These are phyloP conservation scores for Cheilosia pagana DNA, from an alignment of 2,888 invertebrate species.

Conservation along the genomic window DNA sequence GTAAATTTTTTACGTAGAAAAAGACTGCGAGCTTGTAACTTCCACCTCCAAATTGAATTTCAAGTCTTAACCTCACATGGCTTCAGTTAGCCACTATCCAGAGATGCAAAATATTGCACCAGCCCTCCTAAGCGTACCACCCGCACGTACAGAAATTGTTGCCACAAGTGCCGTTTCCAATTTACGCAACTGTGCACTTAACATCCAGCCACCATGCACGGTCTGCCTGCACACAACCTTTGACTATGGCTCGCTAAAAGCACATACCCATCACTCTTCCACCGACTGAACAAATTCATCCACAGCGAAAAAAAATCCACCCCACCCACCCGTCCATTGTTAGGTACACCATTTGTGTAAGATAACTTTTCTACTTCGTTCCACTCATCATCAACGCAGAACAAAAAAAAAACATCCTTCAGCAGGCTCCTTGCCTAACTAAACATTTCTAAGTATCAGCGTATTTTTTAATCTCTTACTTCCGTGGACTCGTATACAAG, in stretches of 20 bases:
- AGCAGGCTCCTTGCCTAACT: neutral
- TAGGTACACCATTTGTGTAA: neutral
- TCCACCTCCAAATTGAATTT: too few species aligned
- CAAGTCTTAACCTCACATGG: too few species aligned
- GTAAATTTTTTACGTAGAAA: too few species aligned
- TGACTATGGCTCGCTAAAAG: neutral
- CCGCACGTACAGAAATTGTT: too few species aligned
- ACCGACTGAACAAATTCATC: neutral
- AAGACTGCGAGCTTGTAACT: too few species aligned
- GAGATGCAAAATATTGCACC: neutral
- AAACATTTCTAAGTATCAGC: conserved; percentile 2
- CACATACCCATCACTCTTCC: neutral
- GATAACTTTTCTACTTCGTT: neutral
- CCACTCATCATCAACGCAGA: neutral
- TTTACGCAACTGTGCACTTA: neutral
- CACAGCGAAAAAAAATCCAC: neutral
- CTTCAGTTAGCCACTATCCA: too few species aligned
- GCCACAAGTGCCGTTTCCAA: too few species aligned
- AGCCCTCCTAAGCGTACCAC: neutral
- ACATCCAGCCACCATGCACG: neutral
- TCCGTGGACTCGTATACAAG: neutral
- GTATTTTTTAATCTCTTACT: conserved; percentile 2
- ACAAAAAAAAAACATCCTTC: neutral
- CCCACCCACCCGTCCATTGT: neutral
- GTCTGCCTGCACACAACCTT: neutral